Base-by-base conservation (phyloP, 2,888 invertebrate species). In the Adela reaumurella region DNA sequence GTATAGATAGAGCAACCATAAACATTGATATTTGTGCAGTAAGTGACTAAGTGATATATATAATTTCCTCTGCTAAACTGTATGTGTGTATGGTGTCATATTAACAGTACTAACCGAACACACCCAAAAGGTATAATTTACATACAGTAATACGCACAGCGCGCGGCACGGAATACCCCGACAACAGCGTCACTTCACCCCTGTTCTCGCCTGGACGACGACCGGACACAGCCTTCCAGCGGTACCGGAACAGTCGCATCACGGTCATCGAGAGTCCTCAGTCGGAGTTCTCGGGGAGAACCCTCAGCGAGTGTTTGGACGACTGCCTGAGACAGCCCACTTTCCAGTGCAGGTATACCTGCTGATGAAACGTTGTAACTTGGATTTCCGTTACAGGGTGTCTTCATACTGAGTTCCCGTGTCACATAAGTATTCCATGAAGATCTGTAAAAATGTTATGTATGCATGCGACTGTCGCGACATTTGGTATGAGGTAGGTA, bases 241-340 rank as follows among this genome's bases (percentile, higher is more conserved):
- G 93, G 52, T 92, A 92, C 74, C 81, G 94, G 57, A 92, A 92
- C 71, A 92, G 91, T 59, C 82, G 92, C 51, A 82, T 94, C 43
- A 91, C 92, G 49, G 92, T 92, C 3, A 92, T 93, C 70, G 92
- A 90, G 68, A 14, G 11, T 14, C 35, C 35, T 8, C 92, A 92
- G 67, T 92, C 92, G 5, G 94, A 94, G 73, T 92, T 93, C 60
- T 92, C 91, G 3, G 92, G 92, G 45, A 82, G 92, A 52, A 91
- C 93, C 14, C 76, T 94, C 52, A 93, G 92, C 70, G 94, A 94
- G 69, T 94, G 94, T 63, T 69, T 94, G 59, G 93, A 94, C 65
- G 94, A 94, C 64, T 94, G 94, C 64, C 79, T 94, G 54, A 80
- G 93, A 54, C 93, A 93, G 72, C 90, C 92, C 14, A 92, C 92